Conservation (phyloP, 2,888 invertebrate species). For the Norana najaformis region DNA sequence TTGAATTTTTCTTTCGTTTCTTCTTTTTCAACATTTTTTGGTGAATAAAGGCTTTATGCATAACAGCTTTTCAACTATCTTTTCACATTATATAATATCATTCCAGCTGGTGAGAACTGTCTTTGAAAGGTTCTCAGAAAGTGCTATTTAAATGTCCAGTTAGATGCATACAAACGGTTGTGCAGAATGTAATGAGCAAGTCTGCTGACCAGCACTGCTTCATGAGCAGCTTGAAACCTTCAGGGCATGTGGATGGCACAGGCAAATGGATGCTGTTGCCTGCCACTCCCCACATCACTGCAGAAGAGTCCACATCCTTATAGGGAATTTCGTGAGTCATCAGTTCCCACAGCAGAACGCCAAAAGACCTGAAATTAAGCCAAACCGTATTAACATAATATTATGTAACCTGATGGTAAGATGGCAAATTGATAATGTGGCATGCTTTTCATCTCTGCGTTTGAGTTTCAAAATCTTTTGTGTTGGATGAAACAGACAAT, state of each 20-base stretch:
- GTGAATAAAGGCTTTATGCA: too few species aligned
- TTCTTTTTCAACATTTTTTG: too few species aligned
- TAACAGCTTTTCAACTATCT: too few species aligned
- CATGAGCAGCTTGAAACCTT: constrained; percentile 76
- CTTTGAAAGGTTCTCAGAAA: too few species aligned
- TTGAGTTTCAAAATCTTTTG: background rate
- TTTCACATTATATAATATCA: too few species aligned
- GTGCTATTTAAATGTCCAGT: background rate
- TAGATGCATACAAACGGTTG: background rate
- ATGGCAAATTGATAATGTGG: background rate
- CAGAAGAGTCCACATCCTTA: constrained; percentile 90
- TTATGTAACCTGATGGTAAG: background rate
- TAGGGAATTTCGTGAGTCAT: constrained; percentile 91
- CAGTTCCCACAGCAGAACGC: constrained; percentile 96
- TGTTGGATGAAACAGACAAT: background rate
- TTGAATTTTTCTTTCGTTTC: too few species aligned
- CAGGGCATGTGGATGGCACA: constrained; percentile 86
- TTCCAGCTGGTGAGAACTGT: too few species aligned
- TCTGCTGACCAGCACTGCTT: constrained; percentile 80
- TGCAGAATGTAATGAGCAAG: background rate
- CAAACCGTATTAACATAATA: background rate
- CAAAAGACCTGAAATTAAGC: constrained; percentile 72
- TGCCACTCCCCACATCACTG: constrained; percentile 97
- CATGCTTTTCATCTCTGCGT: background rate
- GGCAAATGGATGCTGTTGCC: constrained; percentile 88